These are phyloP conservation scores for Lagria hirta DNA, from an alignment of 2,888 invertebrate species.

Conservation along the genomic window DNA sequence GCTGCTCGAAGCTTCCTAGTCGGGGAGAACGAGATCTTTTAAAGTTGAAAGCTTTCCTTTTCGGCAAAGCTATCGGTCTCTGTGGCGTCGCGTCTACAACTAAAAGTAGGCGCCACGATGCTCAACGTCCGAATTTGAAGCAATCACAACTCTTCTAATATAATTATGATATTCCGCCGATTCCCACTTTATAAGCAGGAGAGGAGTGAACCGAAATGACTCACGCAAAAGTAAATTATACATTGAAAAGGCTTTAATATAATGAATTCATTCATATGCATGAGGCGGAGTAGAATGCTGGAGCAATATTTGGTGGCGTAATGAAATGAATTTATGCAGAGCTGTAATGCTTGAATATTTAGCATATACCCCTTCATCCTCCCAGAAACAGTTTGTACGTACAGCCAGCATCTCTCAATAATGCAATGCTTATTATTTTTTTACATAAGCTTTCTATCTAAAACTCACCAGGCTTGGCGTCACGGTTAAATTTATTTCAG, in stretches of 20 bases:
- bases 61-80: too few relatives aligned
- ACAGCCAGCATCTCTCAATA: constrained; percentile 47
- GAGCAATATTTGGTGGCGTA: constrained; percentile 66
- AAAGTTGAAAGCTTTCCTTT: too few relatives aligned
- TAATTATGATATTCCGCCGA: constrained; percentile 52
- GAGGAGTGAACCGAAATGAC: constrained; percentile 59
- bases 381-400: constrained; percentile 55
- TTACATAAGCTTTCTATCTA: neutral
- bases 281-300: constrained; percentile 58
- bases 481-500: too few relatives aligned
- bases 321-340: constrained; percentile 68
- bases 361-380: constrained; percentile 68
- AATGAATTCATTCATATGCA: constrained; percentile 68
- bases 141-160: constrained; percentile 45
- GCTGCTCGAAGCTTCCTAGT: too few relatives aligned
- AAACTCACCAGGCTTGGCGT: too few relatives aligned
- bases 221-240: constrained; percentile 69
- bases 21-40: too few relatives aligned
- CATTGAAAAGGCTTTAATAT: constrained; percentile 68
- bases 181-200: constrained; percentile 50
- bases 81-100: too few relatives aligned
- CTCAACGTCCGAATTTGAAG: constrained; percentile 19
- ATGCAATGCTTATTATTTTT: constrained; percentile 38
- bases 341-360: constrained; percentile 63
- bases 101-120: constrained; percentile 10